A percentile compares a stretch with the other conserved stretches of the same genome.
phyloP scores from a whole-genome alignment of 2,888 invertebrate species.

The Volucella bombylans region DNA sequence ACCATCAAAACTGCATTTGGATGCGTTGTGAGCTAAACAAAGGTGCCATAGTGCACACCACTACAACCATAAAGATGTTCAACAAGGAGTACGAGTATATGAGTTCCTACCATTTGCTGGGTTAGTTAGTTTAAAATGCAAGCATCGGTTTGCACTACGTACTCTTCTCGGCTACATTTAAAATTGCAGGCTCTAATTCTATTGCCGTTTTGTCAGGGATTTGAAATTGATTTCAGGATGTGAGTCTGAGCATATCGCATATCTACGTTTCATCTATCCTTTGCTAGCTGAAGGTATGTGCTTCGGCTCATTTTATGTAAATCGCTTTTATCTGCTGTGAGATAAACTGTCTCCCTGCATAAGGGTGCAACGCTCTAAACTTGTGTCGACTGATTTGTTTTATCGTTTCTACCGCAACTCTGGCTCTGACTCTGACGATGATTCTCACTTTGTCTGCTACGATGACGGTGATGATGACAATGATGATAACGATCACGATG shows the following conservation, averaged over 20 bases:
- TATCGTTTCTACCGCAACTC: neutral
- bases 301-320: constrained; percentile 64
- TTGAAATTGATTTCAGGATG: constrained; percentile 63
- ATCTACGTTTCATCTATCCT: neutral
- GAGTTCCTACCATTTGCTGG: constrained; percentile 7
- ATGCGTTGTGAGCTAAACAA: constrained; percentile 34
- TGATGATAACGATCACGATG: neutral
- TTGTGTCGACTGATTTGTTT: neutral
- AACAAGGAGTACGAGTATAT: neutral
- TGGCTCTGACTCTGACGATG: no score
- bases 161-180: constrained; percentile 19
- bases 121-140: constrained; percentile 47
- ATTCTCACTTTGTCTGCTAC: no score
- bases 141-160: neutral
- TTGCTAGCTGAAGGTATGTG: constrained; percentile 6
- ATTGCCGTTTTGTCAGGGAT: constrained; percentile 47
- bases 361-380: constrained; percentile 45
- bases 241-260: constrained; percentile 1
- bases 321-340: constrained; percentile 63
- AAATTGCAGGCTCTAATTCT: constrained; percentile 30
- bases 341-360: constrained; percentile 58
- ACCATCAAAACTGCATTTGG: constrained; percentile 53
- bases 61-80: neutral
- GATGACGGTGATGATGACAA: no score
- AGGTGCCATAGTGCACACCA: constrained; percentile 6